These are phyloP conservation scores for Congeria kusceri DNA, from an alignment of 2,888 invertebrate species.

Conservation along the genomic window DNA sequence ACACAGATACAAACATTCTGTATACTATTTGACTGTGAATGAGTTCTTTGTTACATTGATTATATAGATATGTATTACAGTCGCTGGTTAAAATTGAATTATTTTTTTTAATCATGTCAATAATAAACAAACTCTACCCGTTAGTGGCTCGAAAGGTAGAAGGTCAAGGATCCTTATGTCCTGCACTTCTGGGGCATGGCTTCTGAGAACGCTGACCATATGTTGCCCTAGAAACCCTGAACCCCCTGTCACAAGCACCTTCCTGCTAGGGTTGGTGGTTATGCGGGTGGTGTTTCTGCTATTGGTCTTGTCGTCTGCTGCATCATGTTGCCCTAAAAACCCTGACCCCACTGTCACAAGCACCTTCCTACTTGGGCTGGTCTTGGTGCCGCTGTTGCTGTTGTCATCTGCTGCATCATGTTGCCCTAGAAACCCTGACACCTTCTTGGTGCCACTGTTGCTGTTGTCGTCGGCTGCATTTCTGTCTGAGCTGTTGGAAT, in stretches of 20 bases:
- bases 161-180: conserved; percentile 89
- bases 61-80: no score
- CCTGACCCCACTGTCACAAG: conserved; percentile 87
- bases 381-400: background rate
- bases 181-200: conserved; percentile 86
- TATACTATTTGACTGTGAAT: no score
- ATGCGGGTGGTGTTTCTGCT: conserved; percentile 66
- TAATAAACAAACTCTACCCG: conserved; percentile 85
- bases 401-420: background rate
- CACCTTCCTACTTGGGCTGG: conserved; percentile 35
- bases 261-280: conserved; percentile 32
- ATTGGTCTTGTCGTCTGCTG: conserved; percentile 87
- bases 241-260: conserved; percentile 86
- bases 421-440: background rate
- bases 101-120: no score
- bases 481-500: background rate
- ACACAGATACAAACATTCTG: no score
- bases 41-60: no score
- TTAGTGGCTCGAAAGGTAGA: conserved; percentile 86
- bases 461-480: background rate
- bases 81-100: no score
- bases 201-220: conserved; percentile 87
- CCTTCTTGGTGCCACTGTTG: background rate
- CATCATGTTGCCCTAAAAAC: conserved; percentile 89
- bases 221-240: conserved; percentile 89